Conservation (phyloP, 1,140 invertebrate species). For the Latrodectus geometricus region DNA sequence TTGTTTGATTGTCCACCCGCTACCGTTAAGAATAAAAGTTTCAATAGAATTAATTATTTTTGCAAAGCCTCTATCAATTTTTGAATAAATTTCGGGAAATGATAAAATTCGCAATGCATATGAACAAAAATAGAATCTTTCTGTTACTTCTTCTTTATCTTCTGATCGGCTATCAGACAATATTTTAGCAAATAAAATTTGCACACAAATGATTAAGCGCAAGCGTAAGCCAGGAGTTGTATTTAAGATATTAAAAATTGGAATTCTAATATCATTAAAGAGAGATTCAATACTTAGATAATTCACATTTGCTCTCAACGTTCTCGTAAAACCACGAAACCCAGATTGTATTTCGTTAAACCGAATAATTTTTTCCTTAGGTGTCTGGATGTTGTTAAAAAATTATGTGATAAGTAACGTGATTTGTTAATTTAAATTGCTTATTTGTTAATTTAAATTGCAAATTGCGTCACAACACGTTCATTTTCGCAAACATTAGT, state of each 20-base stretch:
- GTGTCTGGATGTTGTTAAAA: too few species aligned
- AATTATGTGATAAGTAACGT: too few species aligned
- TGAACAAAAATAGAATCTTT: slow-evolving; percentile 30
- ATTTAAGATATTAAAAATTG: slow-evolving; percentile 7
- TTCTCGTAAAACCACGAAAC: too few species aligned
- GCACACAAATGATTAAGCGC: slow-evolving; percentile 8
- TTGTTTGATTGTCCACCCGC: slow-evolving; percentile 19
- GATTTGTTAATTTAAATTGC: not conserved
- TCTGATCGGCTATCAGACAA: not conserved
- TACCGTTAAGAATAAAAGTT: slow-evolving; percentile 24
- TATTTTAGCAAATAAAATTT: not conserved
- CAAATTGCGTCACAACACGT: not conserved
- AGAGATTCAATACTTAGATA: too few species aligned
- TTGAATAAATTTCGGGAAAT: not conserved
- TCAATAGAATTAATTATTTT: slow-evolving; percentile 21
- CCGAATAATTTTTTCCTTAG: too few species aligned
- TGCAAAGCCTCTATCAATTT: not conserved
- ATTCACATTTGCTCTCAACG: too few species aligned
- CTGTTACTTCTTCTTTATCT: not conserved
- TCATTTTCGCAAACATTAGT: not conserved
- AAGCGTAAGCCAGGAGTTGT: not conserved
- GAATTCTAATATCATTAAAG: not conserved
- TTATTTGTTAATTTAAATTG: too few species aligned
- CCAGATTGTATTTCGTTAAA: too few species aligned
- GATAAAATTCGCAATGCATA: not conserved